Evolutionary conservation across 2,888 invertebrate species (phyloP).

Genomic region (Hypomecis punctinalis): DNA sequence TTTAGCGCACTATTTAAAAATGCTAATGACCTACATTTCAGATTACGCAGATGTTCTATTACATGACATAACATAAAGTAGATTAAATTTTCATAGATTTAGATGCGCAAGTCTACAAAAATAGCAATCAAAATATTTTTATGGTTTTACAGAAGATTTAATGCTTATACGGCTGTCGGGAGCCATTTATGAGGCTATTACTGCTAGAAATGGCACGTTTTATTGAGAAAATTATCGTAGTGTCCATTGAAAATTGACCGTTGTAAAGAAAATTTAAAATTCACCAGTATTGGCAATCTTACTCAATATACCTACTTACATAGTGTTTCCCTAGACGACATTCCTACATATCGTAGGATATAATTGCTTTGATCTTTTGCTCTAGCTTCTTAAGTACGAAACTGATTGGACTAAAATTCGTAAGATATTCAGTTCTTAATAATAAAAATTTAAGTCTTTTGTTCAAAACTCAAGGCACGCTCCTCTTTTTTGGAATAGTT

Average conservation of each 20-base stretch:
- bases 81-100: conserved; percentile 1
- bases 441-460: too few relatives aligned
- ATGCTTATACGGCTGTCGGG: conserved; percentile 23
- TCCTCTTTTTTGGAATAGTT: too few relatives aligned
- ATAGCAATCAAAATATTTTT: conserved; percentile 18
- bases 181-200: conserved; percentile 6
- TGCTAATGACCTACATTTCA: conserved; percentile 10
- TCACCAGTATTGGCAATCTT: background rate
- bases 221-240: conserved; percentile 4
- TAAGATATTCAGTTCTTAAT: too few relatives aligned
- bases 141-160: conserved; percentile 24
- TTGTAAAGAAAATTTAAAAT: background rate
- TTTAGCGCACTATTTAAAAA: background rate
- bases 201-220: conserved; percentile 5
- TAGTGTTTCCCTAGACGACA: too few relatives aligned
- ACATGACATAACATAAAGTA: conserved; percentile 9
- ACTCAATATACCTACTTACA: too few relatives aligned
- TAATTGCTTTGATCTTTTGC: too few relatives aligned
- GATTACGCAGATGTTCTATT: conserved; percentile 3
- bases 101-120: conserved; percentile 9
- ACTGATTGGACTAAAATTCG: too few relatives aligned
- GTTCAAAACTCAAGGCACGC: too few relatives aligned
- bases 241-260: conserved; percentile 9
- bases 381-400: too few relatives aligned
- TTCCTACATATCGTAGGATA: too few relatives aligned